Evolutionary conservation across 2,113 vertebrate genomes (phyloP).

Genomic region (Pachyramphus minor): DNA sequence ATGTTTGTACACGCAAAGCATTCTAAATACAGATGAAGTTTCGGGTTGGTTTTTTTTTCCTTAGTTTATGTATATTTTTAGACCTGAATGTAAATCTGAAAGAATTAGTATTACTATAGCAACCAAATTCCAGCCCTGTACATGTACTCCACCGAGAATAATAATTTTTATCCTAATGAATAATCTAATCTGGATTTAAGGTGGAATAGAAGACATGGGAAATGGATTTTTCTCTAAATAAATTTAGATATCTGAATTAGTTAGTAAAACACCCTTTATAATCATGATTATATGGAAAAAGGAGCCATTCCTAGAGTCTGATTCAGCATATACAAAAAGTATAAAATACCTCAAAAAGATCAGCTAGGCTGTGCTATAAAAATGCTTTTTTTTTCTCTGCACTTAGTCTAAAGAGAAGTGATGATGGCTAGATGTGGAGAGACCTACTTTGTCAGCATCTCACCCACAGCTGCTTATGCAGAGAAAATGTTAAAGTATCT

Average conservation of each 20-base stretch:
- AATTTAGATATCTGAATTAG: background rate
- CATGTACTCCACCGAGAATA: background rate
- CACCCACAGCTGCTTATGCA: background rate
- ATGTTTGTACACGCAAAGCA: background rate
- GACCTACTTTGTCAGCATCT: background rate
- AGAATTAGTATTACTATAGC: slow-evolving; percentile 29
- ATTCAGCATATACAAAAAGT: background rate
- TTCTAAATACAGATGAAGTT: background rate
- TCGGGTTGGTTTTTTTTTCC: background rate
- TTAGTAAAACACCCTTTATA: background rate
- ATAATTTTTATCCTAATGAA: background rate
- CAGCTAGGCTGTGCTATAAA: background rate
- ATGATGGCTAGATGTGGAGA: background rate
- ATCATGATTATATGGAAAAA: background rate
- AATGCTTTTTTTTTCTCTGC: background rate
- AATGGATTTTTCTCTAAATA: background rate
- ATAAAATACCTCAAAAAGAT: background rate
- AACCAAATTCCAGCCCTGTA: background rate
- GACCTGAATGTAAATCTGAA: background rate
- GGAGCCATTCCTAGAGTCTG: background rate
- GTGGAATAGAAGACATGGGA: background rate
- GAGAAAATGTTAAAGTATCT: background rate
- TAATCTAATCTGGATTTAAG: background rate
- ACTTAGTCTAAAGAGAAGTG: background rate
- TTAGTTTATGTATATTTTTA: background rate